Conservation (phyloP, 2,113 vertebrate genomes). For the Clupea harengus region DNA sequence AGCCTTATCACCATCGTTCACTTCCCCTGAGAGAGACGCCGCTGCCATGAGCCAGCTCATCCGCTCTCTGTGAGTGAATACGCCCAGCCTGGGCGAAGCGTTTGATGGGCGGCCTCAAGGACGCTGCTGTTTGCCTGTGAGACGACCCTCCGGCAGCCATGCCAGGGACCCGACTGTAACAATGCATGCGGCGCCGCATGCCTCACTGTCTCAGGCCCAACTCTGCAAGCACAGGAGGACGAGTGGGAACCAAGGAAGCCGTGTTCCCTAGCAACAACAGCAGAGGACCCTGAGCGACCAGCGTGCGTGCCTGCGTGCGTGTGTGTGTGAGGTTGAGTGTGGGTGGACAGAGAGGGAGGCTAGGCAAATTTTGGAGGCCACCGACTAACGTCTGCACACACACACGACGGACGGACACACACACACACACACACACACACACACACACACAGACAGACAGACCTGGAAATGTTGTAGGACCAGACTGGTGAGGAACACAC, state of each 20-base stretch:
- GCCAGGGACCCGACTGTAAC: too few species aligned
- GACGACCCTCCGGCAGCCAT: background rate
- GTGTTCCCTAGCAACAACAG: conserved; percentile 71
- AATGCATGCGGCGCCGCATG: conserved; percentile 9
- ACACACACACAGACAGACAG: background rate
- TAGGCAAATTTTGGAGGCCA: background rate
- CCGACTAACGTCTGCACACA: background rate
- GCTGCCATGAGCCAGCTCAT: background rate
- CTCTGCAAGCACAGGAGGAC: conserved; percentile 50
- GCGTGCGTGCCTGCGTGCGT: conserved; percentile 9
- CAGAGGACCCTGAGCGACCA: conserved; percentile 46
- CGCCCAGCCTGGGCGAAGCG: background rate
- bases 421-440: background rate
- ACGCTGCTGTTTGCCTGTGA: background rate
- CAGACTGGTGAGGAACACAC: too few species aligned
- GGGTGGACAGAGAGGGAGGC: background rate
- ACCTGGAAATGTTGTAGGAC: too few species aligned
- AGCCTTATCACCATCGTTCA: background rate
- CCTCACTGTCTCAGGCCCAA: conserved; percentile 48
- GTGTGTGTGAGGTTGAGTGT: conserved; percentile 12
- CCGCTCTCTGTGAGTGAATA: background rate
- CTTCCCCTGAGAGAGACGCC: background rate
- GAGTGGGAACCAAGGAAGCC: conserved; percentile 63
- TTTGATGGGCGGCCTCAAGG: background rate
- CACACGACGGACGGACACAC: background rate